These are phyloP conservation scores for Prochilodus magdalenae DNA, from an alignment of 2,113 vertebrate species.

Conservation along the genomic window DNA sequence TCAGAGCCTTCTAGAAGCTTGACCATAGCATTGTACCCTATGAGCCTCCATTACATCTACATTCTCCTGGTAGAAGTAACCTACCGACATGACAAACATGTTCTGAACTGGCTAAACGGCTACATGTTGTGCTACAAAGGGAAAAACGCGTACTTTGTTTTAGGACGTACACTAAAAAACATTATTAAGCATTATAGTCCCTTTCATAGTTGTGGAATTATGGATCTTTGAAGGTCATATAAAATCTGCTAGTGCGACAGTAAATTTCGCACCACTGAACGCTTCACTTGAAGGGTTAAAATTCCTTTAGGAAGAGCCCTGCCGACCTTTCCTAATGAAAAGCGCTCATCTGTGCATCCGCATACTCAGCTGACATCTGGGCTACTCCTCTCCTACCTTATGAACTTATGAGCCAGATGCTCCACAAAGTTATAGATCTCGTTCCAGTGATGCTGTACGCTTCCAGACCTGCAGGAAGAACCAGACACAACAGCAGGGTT, in stretches of 20 bases:
- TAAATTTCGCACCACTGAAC: not conserved
- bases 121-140: too few relatives aligned
- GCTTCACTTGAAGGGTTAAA: not conserved
- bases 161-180: too few relatives aligned
- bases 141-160: too few relatives aligned
- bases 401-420: constrained; percentile 94
- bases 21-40: too few relatives aligned
- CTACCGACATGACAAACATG: too few relatives aligned
- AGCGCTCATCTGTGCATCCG: not conserved
- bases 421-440: constrained; percentile 98
- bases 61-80: too few relatives aligned
- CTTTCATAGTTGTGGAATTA: too few relatives aligned
- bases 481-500: constrained; percentile 26
- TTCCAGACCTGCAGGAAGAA: constrained; percentile 86
- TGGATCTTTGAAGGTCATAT: not conserved
- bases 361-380: not conserved
- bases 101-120: too few relatives aligned
- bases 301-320: not conserved
- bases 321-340: not conserved
- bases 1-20: too few relatives aligned
- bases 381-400: constrained; percentile 80
- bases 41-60: too few relatives aligned
- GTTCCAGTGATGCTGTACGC: constrained; percentile 96
- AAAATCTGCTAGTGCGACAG: not conserved
- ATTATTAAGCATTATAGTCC: too few relatives aligned